Conservation (phyloP, 1,140 invertebrate genomes). For the Anoplolepis gracilipes region DNA sequence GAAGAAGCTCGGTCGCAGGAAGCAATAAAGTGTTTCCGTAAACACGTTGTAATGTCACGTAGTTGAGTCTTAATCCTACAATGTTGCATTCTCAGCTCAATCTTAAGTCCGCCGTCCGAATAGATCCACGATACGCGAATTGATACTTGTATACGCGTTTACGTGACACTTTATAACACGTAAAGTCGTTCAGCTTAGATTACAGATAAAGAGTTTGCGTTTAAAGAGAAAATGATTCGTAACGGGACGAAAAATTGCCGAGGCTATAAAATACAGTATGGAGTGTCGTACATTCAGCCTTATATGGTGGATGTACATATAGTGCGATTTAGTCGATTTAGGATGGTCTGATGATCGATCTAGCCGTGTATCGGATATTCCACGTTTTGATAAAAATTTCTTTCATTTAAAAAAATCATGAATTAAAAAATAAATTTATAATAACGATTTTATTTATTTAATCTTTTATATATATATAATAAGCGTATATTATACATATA, state of each 20-base stretch:
- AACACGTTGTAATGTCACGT: slow-evolving; percentile 8
- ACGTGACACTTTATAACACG: slow-evolving; percentile 46
- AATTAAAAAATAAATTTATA: no score
- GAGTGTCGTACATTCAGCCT: slow-evolving; percentile 23
- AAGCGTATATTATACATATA: no score
- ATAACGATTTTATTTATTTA: not conserved
- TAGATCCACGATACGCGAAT: slow-evolving; percentile 15
- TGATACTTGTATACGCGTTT: slow-evolving; percentile 42
- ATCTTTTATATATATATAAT: no score
- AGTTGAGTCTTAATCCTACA: slow-evolving; percentile 27
- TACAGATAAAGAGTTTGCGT: slow-evolving; percentile 21
- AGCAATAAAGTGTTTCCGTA: slow-evolving; percentile 1
- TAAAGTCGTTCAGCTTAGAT: slow-evolving; percentile 41
- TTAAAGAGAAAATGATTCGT: slow-evolving; percentile 10
- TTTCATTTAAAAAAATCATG: no score
- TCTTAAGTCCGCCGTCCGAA: not conserved
- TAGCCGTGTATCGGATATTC: not conserved
- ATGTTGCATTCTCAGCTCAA: not conserved
- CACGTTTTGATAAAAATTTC: not conserved
- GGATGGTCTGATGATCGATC: not conserved
- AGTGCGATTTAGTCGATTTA: slow-evolving; percentile 28
- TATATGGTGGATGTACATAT: slow-evolving; percentile 38
- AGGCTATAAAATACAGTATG: slow-evolving; percentile 46
- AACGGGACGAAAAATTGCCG: slow-evolving; percentile 35
- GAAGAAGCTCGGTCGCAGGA: slow-evolving; percentile 42